Conservation (phyloP, 2,888 invertebrate species). For the Mythimna vitellina region DNA sequence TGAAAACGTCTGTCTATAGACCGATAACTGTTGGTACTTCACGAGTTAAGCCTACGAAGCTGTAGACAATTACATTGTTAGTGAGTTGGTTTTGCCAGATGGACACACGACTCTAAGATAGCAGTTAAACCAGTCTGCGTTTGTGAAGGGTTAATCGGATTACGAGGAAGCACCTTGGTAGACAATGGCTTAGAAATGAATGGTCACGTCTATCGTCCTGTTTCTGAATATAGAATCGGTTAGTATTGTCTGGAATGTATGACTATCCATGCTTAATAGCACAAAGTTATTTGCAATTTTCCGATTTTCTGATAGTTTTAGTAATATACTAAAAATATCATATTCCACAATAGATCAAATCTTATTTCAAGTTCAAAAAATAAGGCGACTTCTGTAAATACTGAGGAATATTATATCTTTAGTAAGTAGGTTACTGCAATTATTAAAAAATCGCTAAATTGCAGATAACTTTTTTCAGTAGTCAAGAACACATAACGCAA, state of each 20-base stretch:
- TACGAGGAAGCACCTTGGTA: background rate
- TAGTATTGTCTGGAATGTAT: background rate
- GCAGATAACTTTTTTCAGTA: no score
- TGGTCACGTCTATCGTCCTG: conserved; percentile 1
- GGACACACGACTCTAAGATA: conserved; percentile 11
- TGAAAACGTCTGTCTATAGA: background rate
- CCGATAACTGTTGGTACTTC: background rate
- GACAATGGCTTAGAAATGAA: conserved; percentile 15
- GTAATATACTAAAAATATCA: no score
- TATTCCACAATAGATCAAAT: no score
- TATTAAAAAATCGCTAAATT: no score
- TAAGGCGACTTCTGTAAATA: no score
- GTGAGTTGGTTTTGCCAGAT: background rate
- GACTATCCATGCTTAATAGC: background rate
- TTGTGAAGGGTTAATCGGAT: conserved; percentile 16
- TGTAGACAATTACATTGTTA: background rate
- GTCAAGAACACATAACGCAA: no score
- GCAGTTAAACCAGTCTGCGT: conserved; percentile 9
- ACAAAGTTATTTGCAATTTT: no score
- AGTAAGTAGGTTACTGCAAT: no score
- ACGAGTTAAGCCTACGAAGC: conserved; percentile 1
- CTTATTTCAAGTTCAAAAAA: no score
- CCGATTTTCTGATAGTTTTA: no score
- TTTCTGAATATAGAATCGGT: background rate
- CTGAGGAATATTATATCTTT: no score